Evolutionary conservation across 2,888 invertebrate genomes (phyloP), one percentile per base, ranked within the genome.

Genomic region (Coleophora flavipennella): DNA sequence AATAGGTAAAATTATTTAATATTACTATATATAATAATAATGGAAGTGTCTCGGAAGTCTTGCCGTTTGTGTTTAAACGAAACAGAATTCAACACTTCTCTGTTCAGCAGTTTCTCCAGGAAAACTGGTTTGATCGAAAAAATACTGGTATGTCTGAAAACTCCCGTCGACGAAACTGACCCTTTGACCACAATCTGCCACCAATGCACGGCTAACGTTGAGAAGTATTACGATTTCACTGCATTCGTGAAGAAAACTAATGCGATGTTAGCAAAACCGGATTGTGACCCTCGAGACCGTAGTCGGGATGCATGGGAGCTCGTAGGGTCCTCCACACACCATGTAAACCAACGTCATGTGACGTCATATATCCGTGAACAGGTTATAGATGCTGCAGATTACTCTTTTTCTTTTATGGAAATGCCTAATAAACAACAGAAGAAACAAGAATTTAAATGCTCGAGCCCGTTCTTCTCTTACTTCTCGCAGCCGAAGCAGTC

Each of bases 401-500:
- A 68, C 45, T 69, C 77, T 0, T 80, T 83, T 47, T 78, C 80
- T 1, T 76, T 77, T 43, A 63, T 77, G 33, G 74, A 77, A 46
- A 43, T 57, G 33, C 62, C 63, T 10, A 54, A 60, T 20, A 62
- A 68, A 28, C 69, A 73, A 38, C 68, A 74, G 33, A 64, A 66
- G 36, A 68, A 71, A 41, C n/a, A n/a, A n/a, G 58, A 61, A 25
- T 35, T 43, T 9, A 69, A 66, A 39, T 40, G 56, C 29, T 78
- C 81, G 31, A 78, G 74, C 51, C 70, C 77, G 6, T 67, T 78
- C 43, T 81, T 81, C 59, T 78, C 80, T 4, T 80, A 73, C 53
- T 74, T 76, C 46, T 72, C 80, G 2, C 69, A 71, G 8, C 67
- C 67, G 8, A 66, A 68, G 37, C 58, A 63, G 43, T 44, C 58